Conservation (phyloP, 2,888 invertebrate genomes). For the Heliconius ethilla region DNA sequence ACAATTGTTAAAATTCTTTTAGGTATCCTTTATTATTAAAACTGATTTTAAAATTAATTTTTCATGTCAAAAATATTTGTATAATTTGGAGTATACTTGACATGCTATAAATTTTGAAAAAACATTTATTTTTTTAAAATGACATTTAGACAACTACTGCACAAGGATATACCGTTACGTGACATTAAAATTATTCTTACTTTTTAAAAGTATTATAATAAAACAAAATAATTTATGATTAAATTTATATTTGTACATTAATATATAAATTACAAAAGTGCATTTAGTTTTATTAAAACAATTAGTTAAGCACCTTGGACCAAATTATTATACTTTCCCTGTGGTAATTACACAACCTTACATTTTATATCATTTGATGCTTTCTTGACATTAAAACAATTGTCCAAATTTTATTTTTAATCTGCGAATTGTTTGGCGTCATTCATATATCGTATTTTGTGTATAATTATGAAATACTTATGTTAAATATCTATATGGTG, state of each 20-base stretch:
- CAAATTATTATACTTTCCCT: constrained; percentile 32
- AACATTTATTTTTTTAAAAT: not conserved
- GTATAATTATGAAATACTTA: not conserved
- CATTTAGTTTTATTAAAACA: constrained; percentile 30
- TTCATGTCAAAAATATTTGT: not conserved
- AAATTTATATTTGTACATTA: constrained; percentile 31
- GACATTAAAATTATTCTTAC: constrained; percentile 5
- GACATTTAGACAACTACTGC: not conserved
- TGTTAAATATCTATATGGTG: not conserved
- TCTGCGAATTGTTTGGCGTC: not conserved
- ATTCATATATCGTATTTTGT: no score
- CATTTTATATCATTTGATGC: constrained; percentile 21
- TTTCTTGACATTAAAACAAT: constrained; percentile 6
- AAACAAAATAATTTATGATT: constrained; percentile 23
- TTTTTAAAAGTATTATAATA: not conserved
- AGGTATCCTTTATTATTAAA: not conserved
- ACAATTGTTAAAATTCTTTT: no score
- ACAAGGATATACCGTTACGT: constrained; percentile 4
- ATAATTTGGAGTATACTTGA: not conserved
- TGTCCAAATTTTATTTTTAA: not conserved
- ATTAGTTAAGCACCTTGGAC: constrained; percentile 36
- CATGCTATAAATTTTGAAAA: not conserved
- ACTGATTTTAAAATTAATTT: not conserved
- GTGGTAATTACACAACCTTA: constrained; percentile 42
- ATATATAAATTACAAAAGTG: constrained; percentile 39